Evolutionary conservation across 2,797 vertebrate species (phyloP).

Genomic region (Coregonus sp.): DNA sequence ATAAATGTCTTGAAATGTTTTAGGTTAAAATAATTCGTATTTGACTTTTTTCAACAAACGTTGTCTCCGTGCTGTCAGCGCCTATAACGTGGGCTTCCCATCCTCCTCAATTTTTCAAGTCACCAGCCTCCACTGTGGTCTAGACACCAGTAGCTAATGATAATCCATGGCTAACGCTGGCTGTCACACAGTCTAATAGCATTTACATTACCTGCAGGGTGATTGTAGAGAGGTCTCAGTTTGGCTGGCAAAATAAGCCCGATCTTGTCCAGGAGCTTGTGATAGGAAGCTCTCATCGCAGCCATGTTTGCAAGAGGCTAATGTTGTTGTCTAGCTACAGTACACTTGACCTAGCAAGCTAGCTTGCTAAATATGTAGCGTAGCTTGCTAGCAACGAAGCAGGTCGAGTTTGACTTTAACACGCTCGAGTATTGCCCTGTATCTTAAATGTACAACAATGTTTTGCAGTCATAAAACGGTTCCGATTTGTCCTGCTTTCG

Average conservation of each 20-base stretch:
- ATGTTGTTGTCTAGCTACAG: slow-evolving; percentile 9
- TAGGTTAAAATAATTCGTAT: too few species aligned
- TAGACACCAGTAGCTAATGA: background rate
- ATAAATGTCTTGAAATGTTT: too few species aligned
- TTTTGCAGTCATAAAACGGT: background rate
- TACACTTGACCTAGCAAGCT: slow-evolving; percentile 12
- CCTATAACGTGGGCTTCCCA: too few species aligned
- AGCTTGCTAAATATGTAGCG: slow-evolving; percentile 2
- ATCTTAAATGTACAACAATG: background rate
- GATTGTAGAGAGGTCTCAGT: slow-evolving; percentile 88
- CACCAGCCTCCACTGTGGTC: too few species aligned
- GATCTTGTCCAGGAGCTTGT: slow-evolving; percentile 83
- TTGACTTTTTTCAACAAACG: too few species aligned
- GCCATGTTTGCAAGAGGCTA: slow-evolving; percentile 60
- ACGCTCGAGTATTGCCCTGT: background rate
- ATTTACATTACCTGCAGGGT: slow-evolving; percentile 87
- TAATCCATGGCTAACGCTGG: background rate
- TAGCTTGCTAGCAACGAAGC: background rate
- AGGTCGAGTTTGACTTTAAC: background rate
- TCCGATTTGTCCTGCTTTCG: too few species aligned
- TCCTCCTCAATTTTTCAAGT: too few species aligned
- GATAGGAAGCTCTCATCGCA: slow-evolving; percentile 85
- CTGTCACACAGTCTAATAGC: background rate
- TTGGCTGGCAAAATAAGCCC: slow-evolving; percentile 73
- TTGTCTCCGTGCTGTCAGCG: too few species aligned